Conservation (phyloP, 2,888 invertebrate genomes). For the Labia minor region DNA sequence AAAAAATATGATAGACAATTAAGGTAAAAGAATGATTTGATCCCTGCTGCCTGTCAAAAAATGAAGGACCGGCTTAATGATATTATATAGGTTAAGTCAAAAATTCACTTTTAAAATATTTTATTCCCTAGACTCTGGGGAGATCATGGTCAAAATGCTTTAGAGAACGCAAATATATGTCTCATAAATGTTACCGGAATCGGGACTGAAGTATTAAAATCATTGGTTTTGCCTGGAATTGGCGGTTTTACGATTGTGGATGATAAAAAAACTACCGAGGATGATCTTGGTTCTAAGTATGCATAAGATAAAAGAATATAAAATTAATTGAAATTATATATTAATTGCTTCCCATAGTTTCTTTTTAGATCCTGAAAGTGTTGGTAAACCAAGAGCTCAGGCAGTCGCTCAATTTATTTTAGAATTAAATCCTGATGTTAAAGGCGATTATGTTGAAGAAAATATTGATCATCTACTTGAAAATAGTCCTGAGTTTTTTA, state of each 20-base stretch:
- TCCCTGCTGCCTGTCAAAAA: too few relatives aligned
- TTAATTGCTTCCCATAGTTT: constrained; percentile 49
- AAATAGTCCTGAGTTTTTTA: constrained; percentile 80
- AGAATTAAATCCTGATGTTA: constrained; percentile 87
- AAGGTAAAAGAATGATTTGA: constrained; percentile 42
- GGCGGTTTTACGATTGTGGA: constrained; percentile 89
- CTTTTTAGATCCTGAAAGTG: constrained; percentile 71
- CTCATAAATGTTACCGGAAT: constrained; percentile 85
- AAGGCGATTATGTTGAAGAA: constrained; percentile 87
- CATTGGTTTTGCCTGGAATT: constrained; percentile 86
- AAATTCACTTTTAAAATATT: background rate
- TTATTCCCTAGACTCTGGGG: constrained; percentile 76
- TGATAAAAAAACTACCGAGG: constrained; percentile 72
- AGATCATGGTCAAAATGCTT: constrained; percentile 85
- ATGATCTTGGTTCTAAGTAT: constrained; percentile 89
- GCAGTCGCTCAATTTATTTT: constrained; percentile 68
- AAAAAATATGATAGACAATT: constrained; percentile 74
- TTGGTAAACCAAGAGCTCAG: constrained; percentile 76
- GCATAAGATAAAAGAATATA: background rate
- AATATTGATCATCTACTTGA: constrained; percentile 70
- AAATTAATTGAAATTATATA: background rate
- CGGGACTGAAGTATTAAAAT: constrained; percentile 91
- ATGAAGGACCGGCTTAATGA: too few relatives aligned
- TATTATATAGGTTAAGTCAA: background rate
- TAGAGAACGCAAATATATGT: constrained; percentile 85